phyloP scores from a whole-genome alignment of 2,797 vertebrate genomes.

The Liasis olivaceus region DNA sequence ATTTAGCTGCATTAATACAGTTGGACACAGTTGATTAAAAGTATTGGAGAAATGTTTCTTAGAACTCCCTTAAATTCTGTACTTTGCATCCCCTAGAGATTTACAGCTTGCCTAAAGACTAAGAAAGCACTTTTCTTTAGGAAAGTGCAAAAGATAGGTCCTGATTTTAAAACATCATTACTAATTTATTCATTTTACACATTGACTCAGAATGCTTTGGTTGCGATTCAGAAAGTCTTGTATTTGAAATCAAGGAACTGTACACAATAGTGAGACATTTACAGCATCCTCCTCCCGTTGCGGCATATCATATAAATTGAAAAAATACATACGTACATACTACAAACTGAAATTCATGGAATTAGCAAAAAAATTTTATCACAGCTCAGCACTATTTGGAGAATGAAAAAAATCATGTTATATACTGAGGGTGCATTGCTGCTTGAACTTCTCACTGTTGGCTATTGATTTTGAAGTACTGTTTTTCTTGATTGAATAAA shows the following conservation, averaged over 20 bases:
- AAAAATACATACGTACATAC: not conserved
- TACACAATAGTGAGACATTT: not conserved
- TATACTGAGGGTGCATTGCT: not conserved
- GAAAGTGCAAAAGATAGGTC: constrained; percentile 62
- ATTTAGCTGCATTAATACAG: constrained; percentile 75
- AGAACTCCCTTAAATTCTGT: constrained; percentile 77
- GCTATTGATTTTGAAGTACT: not conserved
- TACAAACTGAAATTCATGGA: constrained; percentile 10
- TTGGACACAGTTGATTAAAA: constrained; percentile 83
- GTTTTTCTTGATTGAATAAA: not conserved
- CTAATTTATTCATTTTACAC: constrained; percentile 63
- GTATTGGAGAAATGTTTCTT: constrained; percentile 78
- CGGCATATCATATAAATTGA: constrained; percentile 10
- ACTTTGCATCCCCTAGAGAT: constrained; percentile 70
- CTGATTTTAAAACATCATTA: constrained; percentile 64
- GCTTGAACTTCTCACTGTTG: not conserved
- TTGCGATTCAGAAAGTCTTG: not conserved
- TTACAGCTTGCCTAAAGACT: constrained; percentile 75
- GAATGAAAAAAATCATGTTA: not conserved
- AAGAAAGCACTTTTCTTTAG: constrained; percentile 71
- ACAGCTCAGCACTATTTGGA: not conserved
- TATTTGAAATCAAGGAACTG: not conserved
- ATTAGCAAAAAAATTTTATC: not conserved
- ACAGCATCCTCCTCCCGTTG: not conserved
- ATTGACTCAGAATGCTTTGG: constrained; percentile 19